Percentiles rank a stretch among this genome's conserved stretches.
phyloP scores from a whole-genome alignment of 2,797 vertebrate genomes.

The Molossus alvarezi region DNA sequence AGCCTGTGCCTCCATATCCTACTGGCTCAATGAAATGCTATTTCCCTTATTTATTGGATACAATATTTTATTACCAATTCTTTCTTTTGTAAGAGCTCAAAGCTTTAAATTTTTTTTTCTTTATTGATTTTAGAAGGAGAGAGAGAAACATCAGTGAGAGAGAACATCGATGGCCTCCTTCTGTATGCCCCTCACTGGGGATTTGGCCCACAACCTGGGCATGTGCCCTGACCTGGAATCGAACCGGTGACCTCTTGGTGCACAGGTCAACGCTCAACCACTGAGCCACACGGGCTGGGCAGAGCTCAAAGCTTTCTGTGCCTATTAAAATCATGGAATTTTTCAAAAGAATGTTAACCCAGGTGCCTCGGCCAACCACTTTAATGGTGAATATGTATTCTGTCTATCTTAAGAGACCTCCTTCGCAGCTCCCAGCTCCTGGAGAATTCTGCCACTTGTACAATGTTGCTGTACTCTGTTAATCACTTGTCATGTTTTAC shows the following conservation, averaged over 20 bases:
- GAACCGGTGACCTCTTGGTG: too few relatives aligned
- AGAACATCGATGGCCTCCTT: too few relatives aligned
- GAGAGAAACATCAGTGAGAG: too few relatives aligned
- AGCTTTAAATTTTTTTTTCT: not conserved
- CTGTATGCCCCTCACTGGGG: too few relatives aligned
- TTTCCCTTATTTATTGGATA: slow-evolving; percentile 11
- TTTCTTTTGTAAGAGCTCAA: not conserved
- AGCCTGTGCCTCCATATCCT: not conserved
- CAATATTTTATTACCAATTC: not conserved
- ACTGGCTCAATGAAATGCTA: not conserved
- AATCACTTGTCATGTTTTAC: slow-evolving; percentile 63
- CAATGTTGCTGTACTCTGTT: not conserved
- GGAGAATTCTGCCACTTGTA: not conserved
- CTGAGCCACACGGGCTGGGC: too few relatives aligned
- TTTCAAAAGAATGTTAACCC: slow-evolving; percentile 4
- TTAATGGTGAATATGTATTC: not conserved
- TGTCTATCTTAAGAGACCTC: not conserved
- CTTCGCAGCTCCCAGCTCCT: not conserved
- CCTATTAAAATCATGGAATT: slow-evolving; percentile 54
- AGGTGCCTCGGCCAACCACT: not conserved
- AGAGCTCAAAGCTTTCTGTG: not conserved
- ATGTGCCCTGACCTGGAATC: too few relatives aligned
- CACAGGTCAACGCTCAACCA: too few relatives aligned
- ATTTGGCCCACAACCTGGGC: too few relatives aligned
- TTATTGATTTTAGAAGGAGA: too few relatives aligned